phyloP scores from a whole-genome alignment of 2,113 vertebrate genomes.

The Platichthys stellatus region DNA sequence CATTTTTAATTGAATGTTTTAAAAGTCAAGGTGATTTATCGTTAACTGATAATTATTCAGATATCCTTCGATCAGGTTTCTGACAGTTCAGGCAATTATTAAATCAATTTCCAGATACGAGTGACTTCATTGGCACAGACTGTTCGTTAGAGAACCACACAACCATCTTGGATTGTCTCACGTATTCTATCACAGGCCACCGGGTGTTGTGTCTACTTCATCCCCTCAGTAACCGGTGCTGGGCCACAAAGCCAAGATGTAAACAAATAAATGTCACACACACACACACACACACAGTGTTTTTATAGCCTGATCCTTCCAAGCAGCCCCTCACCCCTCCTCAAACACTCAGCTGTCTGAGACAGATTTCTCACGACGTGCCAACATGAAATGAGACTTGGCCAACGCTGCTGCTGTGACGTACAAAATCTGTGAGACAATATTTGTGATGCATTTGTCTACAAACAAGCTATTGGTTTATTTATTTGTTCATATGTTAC shows the following conservation, averaged over 20 bases:
- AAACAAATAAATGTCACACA: constrained; percentile 27
- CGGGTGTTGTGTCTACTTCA: background rate
- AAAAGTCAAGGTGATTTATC: background rate
- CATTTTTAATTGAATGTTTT: too few species aligned
- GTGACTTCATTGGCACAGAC: background rate
- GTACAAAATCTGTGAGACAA: background rate
- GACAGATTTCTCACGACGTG: background rate
- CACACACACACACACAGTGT: constrained; percentile 13
- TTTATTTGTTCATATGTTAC: background rate
- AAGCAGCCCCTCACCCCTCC: background rate
- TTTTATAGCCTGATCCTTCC: constrained; percentile 15
- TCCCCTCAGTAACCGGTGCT: background rate
- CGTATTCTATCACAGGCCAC: too few species aligned
- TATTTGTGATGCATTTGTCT: background rate
- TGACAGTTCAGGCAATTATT: background rate
- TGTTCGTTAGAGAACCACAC: background rate
- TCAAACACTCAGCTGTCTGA: constrained; percentile 8
- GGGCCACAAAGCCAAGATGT: constrained; percentile 11
- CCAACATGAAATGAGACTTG: background rate
- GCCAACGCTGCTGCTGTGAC: background rate
- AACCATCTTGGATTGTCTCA: too few species aligned
- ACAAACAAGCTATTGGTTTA: background rate
- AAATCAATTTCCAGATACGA: background rate
- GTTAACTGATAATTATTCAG: background rate
- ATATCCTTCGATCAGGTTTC: background rate